Evolutionary conservation across 2,113 vertebrate genomes (phyloP).

Genomic region (Maccullochella peelii): DNA sequence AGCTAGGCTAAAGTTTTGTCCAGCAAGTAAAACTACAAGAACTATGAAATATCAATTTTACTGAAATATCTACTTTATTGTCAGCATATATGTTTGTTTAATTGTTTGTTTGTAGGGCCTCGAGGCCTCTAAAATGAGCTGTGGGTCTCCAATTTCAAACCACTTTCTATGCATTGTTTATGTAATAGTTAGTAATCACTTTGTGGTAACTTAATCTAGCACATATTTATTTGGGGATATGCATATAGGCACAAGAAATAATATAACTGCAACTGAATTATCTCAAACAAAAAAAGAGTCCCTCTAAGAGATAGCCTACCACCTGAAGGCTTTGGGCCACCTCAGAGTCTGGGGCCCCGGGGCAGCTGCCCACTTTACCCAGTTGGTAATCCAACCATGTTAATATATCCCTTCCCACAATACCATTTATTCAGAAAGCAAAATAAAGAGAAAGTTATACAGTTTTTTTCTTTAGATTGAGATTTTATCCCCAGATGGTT

Average conservation of each 20-base stretch:
- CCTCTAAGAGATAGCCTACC: not conserved
- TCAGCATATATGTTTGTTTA: too few species aligned
- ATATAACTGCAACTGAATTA: not conserved
- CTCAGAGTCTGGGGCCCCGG: not conserved
- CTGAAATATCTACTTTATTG: not conserved
- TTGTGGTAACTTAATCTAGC: not conserved
- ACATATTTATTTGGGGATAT: not conserved
- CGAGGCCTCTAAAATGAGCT: not conserved
- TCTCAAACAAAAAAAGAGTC: not conserved
- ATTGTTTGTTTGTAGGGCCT: too few species aligned
- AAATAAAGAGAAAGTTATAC: not conserved
- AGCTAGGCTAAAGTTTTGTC: not conserved
- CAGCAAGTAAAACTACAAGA: not conserved
- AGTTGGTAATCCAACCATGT: not conserved
- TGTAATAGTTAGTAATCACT: not conserved
- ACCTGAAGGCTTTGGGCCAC: not conserved
- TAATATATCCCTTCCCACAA: not conserved
- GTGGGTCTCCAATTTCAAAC: not conserved
- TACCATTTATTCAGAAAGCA: not conserved
- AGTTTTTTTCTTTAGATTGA: not conserved
- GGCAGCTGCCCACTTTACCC: not conserved
- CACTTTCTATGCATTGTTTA: not conserved
- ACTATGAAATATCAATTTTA: too few species aligned
- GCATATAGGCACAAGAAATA: not conserved
- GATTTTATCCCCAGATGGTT: not conserved